These are phyloP conservation scores for Zonotrichia leucophrys DNA, from an alignment of 2,113 vertebrate species.

Conservation along the genomic window DNA sequence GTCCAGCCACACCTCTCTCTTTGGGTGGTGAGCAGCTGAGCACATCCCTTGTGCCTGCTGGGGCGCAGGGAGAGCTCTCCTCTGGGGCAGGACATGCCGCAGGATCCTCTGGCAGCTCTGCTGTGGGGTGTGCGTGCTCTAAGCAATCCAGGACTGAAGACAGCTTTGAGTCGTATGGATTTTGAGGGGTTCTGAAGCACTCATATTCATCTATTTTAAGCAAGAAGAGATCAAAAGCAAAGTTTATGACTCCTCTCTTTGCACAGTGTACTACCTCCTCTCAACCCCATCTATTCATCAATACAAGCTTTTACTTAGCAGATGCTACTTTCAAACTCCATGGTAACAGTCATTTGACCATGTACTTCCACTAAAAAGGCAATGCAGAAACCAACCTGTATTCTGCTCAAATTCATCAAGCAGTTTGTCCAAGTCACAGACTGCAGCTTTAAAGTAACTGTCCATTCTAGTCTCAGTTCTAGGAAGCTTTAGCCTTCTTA, in stretches of 20 bases:
- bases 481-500: slow-evolving; percentile 29
- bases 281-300: not conserved
- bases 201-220: slow-evolving; percentile 81
- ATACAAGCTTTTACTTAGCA: not conserved
- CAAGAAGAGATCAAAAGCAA: slow-evolving; percentile 1
- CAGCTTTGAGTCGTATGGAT: slow-evolving; percentile 53
- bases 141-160: slow-evolving; percentile 72
- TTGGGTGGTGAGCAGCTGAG: slow-evolving; percentile 41
- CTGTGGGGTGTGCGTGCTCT: slow-evolving; percentile 44
- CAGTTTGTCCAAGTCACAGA: slow-evolving; percentile 94
- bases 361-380: not conserved
- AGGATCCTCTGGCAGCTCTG: slow-evolving; percentile 36
- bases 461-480: slow-evolving; percentile 84
- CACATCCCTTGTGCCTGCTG: not conserved
- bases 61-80: slow-evolving; percentile 61
- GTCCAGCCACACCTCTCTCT: slow-evolving; percentile 82
- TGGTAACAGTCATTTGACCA: not conserved
- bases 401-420: slow-evolving; percentile 96
- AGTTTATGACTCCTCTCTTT: not conserved
- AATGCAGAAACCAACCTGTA: slow-evolving; percentile 79
- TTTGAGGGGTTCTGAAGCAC: slow-evolving; percentile 68
- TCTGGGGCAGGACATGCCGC: not conserved
- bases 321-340: not conserved
- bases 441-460: slow-evolving; percentile 94
- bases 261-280: not conserved